Base-by-base conservation (phyloP, 1,140 invertebrate species). In the Achroia grisella region DNA sequence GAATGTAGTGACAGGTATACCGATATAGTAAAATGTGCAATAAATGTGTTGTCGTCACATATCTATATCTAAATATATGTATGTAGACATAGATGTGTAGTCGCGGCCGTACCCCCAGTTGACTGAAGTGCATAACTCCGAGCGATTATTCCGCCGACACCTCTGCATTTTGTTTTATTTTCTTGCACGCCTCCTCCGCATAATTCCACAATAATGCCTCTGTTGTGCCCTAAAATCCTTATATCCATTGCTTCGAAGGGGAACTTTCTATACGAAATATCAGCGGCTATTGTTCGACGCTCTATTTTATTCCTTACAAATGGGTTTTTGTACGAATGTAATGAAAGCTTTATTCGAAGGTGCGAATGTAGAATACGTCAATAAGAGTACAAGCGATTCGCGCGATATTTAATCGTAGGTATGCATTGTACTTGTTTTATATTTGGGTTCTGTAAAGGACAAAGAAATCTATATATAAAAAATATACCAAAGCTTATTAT, bases 321-420 rank as follows among this genome's bases (percentile, higher is more conserved):
- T 62, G 61, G 58, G 52, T 62, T 77, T 77, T 78, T 80, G 60
- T 73, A 54, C 58, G 79, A 61, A 56, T 62, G 64, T 78, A 83
- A 83, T 84, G 80, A 84, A 81, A 51, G 71, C 68, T 72, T 80
- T 81, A 75, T 80, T 57, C 64, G 61, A 57, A 81, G 80, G 80
- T 81, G 80, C 72, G 71, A 81, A 67, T 62, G 52, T 58, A 59
- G 48, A 59, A 58, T 54, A 43, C 53, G 43, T 72, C 55, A 72
- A 70, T 73, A 48, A 63, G 42, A 56, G 56, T 56, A 51, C 56
- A 62, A 66, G 60, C 59, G 62, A 67, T 68, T 66, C 57, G 49
- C 53, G 58, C 48, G 49, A 63, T 64, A 63, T 57, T 48, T 47
- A 29, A 49, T 32, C 32, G 13, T 39, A 8, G 35, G n/a, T n/a